Evolutionary conservation across 2,888 invertebrate genomes (phyloP).

Genomic region (Dusona sp.): DNA sequence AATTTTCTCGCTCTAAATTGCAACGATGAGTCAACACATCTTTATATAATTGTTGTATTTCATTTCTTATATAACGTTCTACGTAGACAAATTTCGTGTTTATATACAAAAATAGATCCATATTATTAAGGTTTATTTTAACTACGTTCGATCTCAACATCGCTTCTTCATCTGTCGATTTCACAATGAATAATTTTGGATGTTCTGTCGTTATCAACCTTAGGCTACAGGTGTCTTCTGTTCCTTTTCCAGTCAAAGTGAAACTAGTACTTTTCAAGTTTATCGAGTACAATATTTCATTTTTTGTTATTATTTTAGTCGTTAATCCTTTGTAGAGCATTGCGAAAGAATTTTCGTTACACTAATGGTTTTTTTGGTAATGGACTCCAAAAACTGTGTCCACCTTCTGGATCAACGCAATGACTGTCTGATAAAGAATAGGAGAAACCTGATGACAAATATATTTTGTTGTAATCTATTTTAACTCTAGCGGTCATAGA

Average conservation of each 20-base stretch:
- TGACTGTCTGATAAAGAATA: background rate
- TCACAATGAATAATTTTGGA: background rate
- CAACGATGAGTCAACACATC: background rate
- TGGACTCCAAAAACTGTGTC: background rate
- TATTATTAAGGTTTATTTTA: background rate
- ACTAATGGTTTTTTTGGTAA: background rate
- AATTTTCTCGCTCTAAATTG: background rate
- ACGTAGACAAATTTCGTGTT: slow-evolving; percentile 12
- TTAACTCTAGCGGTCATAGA: background rate
- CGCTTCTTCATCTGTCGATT: background rate
- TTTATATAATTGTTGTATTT: slow-evolving; percentile 10
- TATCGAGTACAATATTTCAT: background rate
- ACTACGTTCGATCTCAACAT: no score
- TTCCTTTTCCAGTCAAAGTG: background rate
- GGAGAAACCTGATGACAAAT: slow-evolving; percentile 4
- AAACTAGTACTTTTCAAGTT: background rate
- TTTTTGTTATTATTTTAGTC: background rate
- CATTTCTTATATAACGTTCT: slow-evolving; percentile 4
- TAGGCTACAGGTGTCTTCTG: background rate
- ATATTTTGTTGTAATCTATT: background rate
- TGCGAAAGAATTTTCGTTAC: background rate
- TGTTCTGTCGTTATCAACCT: background rate
- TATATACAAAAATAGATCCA: background rate
- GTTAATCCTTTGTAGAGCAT: background rate
- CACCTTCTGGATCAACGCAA: slow-evolving; percentile 5